These are phyloP conservation scores for Melolontha melolontha DNA, from an alignment of 2,888 invertebrate genomes.

Conservation along the genomic window DNA sequence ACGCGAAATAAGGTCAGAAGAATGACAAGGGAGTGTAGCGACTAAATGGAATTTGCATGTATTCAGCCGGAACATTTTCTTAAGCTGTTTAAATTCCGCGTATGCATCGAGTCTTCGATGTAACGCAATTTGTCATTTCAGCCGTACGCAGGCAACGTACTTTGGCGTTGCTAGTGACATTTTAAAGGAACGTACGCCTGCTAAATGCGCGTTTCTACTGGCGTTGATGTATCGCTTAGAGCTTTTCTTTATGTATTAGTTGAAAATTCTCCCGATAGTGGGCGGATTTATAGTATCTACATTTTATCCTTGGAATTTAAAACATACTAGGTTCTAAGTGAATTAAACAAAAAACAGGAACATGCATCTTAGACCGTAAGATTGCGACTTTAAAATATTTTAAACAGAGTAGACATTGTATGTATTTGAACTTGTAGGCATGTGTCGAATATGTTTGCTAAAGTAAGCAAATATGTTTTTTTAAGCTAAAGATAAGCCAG, in stretches of 20 bases:
- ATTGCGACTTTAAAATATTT: too few relatives aligned
- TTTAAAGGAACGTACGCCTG: conserved; percentile 25
- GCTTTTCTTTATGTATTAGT: conserved; percentile 16
- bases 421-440: too few relatives aligned
- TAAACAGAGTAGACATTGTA: too few relatives aligned
- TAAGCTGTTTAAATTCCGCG: conserved; percentile 33
- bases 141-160: conserved; percentile 22
- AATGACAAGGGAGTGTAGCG: conserved; percentile 27
- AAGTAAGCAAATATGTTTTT: too few relatives aligned
- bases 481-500: too few relatives aligned
- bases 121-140: conserved; percentile 39
- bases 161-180: conserved; percentile 28
- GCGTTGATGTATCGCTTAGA: conserved; percentile 27
- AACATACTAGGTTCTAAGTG: too few relatives aligned
- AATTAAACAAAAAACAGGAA: too few relatives aligned
- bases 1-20: conserved; percentile 19
- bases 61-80: conserved; percentile 33
- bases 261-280: conserved; percentile 20
- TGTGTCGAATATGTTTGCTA: too few relatives aligned
- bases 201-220: conserved; percentile 14
- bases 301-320: too few relatives aligned
- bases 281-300: conserved; percentile 16
- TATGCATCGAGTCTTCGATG: conserved; percentile 31
- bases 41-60: conserved; percentile 43
- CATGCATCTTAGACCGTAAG: too few relatives aligned